Conservation (phyloP, 2,113 vertebrate species). For the Mus spicilegus region DNA sequence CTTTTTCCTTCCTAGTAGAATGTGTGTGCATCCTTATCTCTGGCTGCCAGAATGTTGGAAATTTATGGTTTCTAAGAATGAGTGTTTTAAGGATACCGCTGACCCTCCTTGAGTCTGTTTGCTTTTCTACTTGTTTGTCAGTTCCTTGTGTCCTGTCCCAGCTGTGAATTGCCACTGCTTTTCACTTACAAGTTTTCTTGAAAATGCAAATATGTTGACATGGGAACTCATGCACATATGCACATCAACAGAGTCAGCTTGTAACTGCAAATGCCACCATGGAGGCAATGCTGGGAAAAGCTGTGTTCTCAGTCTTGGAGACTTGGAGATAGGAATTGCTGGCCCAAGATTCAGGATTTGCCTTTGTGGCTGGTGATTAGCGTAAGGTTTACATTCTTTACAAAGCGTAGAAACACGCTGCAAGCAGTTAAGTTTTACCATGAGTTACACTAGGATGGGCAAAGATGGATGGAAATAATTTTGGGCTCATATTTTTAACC, state of each 20-base stretch:
- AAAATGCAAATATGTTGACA: background rate
- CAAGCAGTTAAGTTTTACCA: background rate
- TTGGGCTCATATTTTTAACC: background rate
- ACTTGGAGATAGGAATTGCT: background rate
- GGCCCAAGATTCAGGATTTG: background rate
- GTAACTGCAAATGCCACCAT: background rate
- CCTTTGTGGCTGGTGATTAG: background rate
- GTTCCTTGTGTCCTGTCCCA: background rate
- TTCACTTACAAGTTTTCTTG: background rate
- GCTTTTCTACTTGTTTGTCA: too few relatives aligned
- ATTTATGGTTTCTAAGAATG: background rate
- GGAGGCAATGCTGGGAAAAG: background rate
- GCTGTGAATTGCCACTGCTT: background rate
- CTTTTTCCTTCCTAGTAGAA: background rate
- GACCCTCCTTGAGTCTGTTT: background rate
- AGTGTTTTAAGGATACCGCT: background rate
- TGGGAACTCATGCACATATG: background rate
- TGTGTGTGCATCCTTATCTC: background rate
- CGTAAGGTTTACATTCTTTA: background rate
- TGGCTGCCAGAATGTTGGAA: background rate
- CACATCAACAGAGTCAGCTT: background rate
- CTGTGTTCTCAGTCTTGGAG: background rate
- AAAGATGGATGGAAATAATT: background rate
- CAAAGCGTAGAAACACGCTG: background rate
- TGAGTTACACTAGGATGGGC: too few relatives aligned